A percentile compares a stretch with the other conserved stretches of the same genome.
phyloP scores from a whole-genome alignment of 2,797 vertebrate genomes.

The Acropternis orthonyx region DNA sequence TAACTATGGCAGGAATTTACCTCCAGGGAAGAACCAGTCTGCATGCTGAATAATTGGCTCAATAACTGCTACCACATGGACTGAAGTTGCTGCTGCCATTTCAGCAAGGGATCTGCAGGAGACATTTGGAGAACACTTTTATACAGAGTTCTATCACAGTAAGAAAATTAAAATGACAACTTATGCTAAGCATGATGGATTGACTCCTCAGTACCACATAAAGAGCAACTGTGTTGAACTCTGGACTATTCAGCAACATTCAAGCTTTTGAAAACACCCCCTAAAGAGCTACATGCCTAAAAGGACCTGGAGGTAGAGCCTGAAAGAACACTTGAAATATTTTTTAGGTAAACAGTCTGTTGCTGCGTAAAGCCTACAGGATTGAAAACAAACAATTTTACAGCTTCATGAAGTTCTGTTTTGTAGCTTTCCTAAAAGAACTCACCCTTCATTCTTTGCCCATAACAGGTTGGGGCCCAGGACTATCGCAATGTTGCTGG shows the following conservation, averaged over 20 bases:
- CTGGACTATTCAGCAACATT: background rate
- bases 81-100: conserved; percentile 95
- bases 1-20: conserved; percentile 66
- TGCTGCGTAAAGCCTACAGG: background rate
- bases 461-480: conserved; percentile 95
- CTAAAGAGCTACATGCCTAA: background rate
- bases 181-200: background rate
- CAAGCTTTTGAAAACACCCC: background rate
- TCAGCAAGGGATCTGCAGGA: conserved; percentile 88
- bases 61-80: conserved; percentile 92
- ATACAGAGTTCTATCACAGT: background rate
- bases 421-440: background rate
- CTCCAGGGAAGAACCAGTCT: conserved; percentile 97
- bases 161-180: background rate
- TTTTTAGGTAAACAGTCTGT: background rate
- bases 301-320: background rate
- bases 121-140: background rate
- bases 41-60: conserved; percentile 96
- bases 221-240: background rate
- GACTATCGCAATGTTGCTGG: conserved; percentile 95
- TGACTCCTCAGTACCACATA: background rate
- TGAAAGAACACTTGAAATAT: background rate
- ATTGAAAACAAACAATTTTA: background rate
- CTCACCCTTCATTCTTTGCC: conserved; percentile 95
- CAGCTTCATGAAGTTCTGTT: background rate